Evolutionary conservation across 2,797 vertebrate species (phyloP).

Genomic region (Pristis pectinata): DNA sequence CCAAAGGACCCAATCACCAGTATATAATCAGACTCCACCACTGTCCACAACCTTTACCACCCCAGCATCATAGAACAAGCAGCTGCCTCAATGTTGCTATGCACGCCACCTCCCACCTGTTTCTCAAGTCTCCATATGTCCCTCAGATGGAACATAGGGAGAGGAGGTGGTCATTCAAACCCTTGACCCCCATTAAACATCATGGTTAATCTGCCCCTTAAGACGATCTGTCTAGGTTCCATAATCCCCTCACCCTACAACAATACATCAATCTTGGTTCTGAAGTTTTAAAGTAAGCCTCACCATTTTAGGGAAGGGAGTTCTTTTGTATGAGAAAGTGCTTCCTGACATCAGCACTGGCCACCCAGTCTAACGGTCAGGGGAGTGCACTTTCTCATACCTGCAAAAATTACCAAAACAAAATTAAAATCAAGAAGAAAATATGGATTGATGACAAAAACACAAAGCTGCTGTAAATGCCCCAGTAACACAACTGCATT

Average conservation of each 20-base stretch:
- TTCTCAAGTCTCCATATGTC: not conserved
- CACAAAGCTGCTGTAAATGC: not conserved
- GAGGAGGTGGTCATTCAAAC: not conserved
- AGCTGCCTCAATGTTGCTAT: not conserved
- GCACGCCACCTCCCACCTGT: not conserved
- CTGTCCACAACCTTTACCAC: too few relatives aligned
- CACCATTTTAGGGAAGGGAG: not conserved
- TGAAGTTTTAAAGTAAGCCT: not conserved
- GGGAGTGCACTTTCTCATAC: not conserved
- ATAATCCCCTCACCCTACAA: not conserved
- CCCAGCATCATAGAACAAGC: not conserved
- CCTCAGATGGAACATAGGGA: not conserved
- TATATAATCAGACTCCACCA: too few relatives aligned
- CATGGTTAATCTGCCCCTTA: not conserved
- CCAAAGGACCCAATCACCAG: too few relatives aligned
- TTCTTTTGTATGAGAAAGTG: not conserved
- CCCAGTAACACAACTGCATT: not conserved
- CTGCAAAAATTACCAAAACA: not conserved
- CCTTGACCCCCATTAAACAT: not conserved
- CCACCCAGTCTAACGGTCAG: not conserved
- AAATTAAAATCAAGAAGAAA: not conserved
- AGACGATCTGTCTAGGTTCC: not conserved
- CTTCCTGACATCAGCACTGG: not conserved
- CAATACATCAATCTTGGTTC: not conserved
- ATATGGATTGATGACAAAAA: not conserved